A percentile compares a stretch with the other conserved stretches of the same genome.
phyloP scores from a whole-genome alignment of 2,888 invertebrate genomes.

The Kuschelorhynchus macadamiae region DNA sequence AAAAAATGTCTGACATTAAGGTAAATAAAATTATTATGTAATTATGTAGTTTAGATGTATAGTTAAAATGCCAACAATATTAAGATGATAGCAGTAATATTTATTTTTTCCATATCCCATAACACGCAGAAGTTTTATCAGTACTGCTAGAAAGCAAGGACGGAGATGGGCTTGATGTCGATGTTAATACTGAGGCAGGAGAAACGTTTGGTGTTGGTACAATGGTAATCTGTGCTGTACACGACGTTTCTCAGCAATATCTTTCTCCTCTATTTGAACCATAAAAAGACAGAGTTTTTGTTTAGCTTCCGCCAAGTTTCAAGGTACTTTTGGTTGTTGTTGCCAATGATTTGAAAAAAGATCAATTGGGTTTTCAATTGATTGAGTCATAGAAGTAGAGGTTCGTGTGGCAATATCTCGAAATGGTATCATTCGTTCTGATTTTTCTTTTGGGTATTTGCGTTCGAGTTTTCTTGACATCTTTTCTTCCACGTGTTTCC shows the following conservation, averaged over 20 bases:
- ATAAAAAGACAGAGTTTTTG: conserved; percentile 7
- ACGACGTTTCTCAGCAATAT: conserved; percentile 1
- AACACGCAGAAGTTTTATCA: no score
- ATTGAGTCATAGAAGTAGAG: background rate
- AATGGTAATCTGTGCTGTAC: background rate
- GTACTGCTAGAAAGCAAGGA: no score
- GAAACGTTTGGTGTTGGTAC: background rate
- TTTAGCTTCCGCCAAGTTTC: conserved; percentile 15
- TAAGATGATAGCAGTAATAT: no score
- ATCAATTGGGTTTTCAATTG: conserved; percentile 9
- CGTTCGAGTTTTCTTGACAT: background rate
- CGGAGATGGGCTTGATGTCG: no score
- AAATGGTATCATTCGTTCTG: conserved; percentile 8
- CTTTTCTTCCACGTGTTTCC: conserved; percentile 2
- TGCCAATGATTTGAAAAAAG: conserved; percentile 19
- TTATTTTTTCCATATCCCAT: no score
- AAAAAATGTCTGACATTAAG: conserved; percentile 10
- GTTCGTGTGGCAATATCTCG: background rate
- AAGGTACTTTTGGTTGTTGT: conserved; percentile 14
- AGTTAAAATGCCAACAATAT: no score
- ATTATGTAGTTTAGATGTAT: no score
- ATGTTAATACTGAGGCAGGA: background rate
- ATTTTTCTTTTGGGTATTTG: conserved; percentile 9
- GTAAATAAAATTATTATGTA: background rate
- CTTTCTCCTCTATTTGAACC: conserved; percentile 10